Evolutionary conservation across 2,113 vertebrate genomes (phyloP), one percentile per base, ranked within the genome.

Genomic region (Myrmophylax atrothorax): DNA sequence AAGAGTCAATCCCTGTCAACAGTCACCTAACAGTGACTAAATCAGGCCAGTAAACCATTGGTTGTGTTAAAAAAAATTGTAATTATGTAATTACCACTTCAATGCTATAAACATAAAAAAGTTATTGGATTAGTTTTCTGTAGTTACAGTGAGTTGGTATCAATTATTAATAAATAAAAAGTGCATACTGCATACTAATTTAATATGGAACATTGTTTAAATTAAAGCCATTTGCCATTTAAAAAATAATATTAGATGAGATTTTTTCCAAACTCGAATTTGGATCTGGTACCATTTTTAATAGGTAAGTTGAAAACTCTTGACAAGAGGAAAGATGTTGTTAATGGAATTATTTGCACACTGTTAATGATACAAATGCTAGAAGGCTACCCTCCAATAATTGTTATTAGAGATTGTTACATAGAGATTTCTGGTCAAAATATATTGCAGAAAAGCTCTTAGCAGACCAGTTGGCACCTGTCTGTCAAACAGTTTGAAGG

Each of bases 261-360:
- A 13, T 59, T 69, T 92, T 60, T 90, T 60, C 37, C n/a, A 88
- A 84, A 73, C 38, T 33, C 44, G 23, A 58, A 28, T 87, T 83
- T 93, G 81, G 37, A 68, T 69, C 40, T 83, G 37, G 16, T 92
- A 82, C 64, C 25, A 19, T 49, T 84, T 94, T 55, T 84, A 74
- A 74, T 24, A 70, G 75, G 26, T 38, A 49, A 17, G 9, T 49
- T 82, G 52, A 85, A 83, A 89, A 68, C 8, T 72, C 69, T 23
- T 58, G 33, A 67, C 58, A 75, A 79, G 44, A 46, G 24, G 23
- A 69, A 72, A 38, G 22, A 58, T 7, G 5, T 42, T 91, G 18
- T 81, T 77, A 87, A 63, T 77, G 33, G 35, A 60, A 79, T 74
- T 91, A 59, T 89, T 90, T 93, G 49, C 73, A 94, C 80, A 56